Conservation (phyloP, 2,888 invertebrate genomes). For the Fragum fragum region DNA sequence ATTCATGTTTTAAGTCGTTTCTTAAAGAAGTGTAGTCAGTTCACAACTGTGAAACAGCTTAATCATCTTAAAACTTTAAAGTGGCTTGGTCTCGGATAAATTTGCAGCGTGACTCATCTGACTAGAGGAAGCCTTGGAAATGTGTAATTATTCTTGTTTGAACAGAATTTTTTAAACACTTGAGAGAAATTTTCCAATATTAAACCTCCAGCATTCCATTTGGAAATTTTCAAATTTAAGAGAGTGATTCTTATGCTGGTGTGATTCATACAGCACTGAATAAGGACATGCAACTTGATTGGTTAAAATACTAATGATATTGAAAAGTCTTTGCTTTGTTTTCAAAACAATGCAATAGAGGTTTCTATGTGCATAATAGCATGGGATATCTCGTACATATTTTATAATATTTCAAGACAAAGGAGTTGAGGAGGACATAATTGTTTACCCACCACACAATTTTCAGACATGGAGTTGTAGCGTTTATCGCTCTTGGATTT, state of each 20-base stretch:
- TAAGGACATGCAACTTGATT: conserved; percentile 6
- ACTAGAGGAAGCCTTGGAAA: background rate
- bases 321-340: background rate
- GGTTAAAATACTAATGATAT: conserved; percentile 11
- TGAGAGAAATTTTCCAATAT: conserved; percentile 16
- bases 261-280: conserved; percentile 18
- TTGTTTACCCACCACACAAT: background rate
- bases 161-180: conserved; percentile 8
- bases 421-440: background rate
- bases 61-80: too few species aligned
- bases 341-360: background rate
- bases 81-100: background rate
- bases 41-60: too few species aligned
- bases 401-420: background rate
- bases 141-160: conserved; percentile 6
- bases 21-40: conserved; percentile 27
- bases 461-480: conserved; percentile 11
- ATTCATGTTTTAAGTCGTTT: conserved; percentile 50
- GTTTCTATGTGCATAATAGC: background rate
- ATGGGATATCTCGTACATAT: background rate
- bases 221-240: background rate
- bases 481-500: conserved; percentile 39
- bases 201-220: background rate
- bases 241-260: conserved; percentile 13
- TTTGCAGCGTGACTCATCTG: background rate